These are phyloP conservation scores for Prochilodus magdalenae DNA, from an alignment of 2,113 vertebrate genomes.

Conservation along the genomic window DNA sequence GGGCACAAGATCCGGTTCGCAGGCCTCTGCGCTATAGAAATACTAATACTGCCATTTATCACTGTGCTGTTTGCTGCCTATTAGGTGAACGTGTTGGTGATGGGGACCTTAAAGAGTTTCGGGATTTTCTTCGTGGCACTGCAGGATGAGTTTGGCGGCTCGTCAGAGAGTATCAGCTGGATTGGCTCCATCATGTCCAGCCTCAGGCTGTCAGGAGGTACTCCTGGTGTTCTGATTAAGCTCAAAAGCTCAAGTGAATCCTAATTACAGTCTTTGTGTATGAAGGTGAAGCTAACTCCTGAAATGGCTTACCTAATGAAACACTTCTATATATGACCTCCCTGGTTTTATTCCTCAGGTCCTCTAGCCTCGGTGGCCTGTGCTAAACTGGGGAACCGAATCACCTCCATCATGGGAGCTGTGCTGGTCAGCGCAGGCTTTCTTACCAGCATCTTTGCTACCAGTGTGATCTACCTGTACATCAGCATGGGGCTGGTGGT, in stretches of 20 bases:
- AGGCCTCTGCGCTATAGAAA: too few species aligned
- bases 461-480: constrained; percentile 85
- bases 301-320: too few species aligned
- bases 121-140: constrained; percentile 94
- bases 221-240: too few species aligned
- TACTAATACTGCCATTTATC: neutral
- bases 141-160: constrained; percentile 89
- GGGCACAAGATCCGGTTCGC: too few species aligned
- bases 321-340: neutral
- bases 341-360: constrained; percentile 68
- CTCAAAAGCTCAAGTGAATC: too few species aligned
- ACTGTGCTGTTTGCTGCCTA: constrained; percentile 5
- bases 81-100: constrained; percentile 90
- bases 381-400: constrained; percentile 79
- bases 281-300: too few species aligned
- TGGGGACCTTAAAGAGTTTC: constrained; percentile 89
- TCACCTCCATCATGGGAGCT: constrained; percentile 80
- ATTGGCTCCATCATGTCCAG: constrained; percentile 94
- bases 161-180: constrained; percentile 88
- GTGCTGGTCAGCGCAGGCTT: constrained; percentile 83
- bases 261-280: too few species aligned
- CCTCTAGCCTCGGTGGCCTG: constrained; percentile 82
- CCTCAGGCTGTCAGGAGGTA: constrained; percentile 88
- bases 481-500: constrained; percentile 89
- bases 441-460: constrained; percentile 86